Evolutionary conservation across 2,797 vertebrate genomes (phyloP).

Genomic region (Alosa sapidissima): DNA sequence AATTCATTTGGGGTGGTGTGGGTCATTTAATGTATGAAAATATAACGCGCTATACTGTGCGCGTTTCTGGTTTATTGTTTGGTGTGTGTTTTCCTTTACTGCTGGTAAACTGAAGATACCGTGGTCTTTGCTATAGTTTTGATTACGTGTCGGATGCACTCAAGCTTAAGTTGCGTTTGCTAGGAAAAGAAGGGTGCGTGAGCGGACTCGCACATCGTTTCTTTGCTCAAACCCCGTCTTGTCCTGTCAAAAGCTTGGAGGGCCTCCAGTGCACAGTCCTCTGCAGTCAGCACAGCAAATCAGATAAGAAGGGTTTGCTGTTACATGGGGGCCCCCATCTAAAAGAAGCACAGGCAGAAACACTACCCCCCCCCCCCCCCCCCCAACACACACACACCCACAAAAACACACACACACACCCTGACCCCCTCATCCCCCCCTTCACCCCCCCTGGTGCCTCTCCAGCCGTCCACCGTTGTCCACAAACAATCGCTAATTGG

Average conservation of each 20-base stretch:
- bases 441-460: conserved; percentile 29
- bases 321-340: conserved; percentile 46
- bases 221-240: conserved; percentile 36
- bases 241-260: conserved; percentile 59
- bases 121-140: no score
- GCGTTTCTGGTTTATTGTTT: no score
- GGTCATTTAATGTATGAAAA: no score
- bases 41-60: no score
- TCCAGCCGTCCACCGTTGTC: conserved; percentile 36
- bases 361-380: background rate
- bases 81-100: no score
- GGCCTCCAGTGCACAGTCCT: conserved; percentile 56
- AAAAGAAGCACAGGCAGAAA: conserved; percentile 5
- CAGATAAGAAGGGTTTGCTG: conserved; percentile 57
- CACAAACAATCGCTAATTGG: conserved; percentile 61
- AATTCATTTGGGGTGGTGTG: no score
- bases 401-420: background rate
- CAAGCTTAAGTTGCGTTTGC: conserved; percentile 29
- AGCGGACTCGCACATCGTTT: conserved; percentile 7
- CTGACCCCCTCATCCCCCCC: conserved; percentile 27
- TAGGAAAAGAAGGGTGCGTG: background rate
- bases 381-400: background rate
- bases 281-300: conserved; percentile 57
- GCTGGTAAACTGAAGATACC: no score
- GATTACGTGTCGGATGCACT: no score